These are phyloP conservation scores for Leptopilina boulardi DNA, from an alignment of 1,140 invertebrate species.

Conservation along the genomic window DNA sequence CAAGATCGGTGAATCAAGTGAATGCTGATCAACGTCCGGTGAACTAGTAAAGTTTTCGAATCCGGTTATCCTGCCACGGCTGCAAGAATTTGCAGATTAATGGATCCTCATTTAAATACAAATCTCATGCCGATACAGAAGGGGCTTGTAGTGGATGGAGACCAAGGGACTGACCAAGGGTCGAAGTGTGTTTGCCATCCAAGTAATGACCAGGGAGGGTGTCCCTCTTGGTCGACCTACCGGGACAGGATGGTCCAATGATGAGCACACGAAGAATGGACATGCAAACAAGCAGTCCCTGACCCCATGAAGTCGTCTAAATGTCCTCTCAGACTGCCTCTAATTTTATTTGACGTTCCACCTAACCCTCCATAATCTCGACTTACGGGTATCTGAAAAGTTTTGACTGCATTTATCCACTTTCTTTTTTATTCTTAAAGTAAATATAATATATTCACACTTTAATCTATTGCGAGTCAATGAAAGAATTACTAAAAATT, in stretches of 20 bases:
- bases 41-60: constrained; percentile 51
- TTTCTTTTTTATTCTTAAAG: background rate
- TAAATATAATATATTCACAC: too few relatives aligned
- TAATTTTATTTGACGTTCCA: constrained; percentile 57
- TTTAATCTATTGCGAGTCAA: too few relatives aligned
- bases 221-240: constrained; percentile 60
- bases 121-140: constrained; percentile 75
- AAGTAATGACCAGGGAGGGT: constrained; percentile 73
- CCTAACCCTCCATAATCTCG: constrained; percentile 47
- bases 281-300: constrained; percentile 72
- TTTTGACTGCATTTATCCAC: background rate
- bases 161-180: constrained; percentile 66
- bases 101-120: constrained; percentile 77
- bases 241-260: constrained; percentile 64
- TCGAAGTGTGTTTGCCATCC: constrained; percentile 76
- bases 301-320: constrained; percentile 57
- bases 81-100: constrained; percentile 68
- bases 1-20: constrained; percentile 39
- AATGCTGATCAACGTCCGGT: constrained; percentile 54
- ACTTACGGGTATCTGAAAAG: constrained; percentile 38
- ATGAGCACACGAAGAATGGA: constrained; percentile 69
- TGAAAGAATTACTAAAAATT: too few relatives aligned
- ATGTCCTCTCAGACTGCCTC: constrained; percentile 59
- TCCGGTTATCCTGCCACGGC: constrained; percentile 42
- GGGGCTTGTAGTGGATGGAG: constrained; percentile 57